Conservation (phyloP, 2,797 vertebrate species). For the Dendrocincla fuliginosa region DNA sequence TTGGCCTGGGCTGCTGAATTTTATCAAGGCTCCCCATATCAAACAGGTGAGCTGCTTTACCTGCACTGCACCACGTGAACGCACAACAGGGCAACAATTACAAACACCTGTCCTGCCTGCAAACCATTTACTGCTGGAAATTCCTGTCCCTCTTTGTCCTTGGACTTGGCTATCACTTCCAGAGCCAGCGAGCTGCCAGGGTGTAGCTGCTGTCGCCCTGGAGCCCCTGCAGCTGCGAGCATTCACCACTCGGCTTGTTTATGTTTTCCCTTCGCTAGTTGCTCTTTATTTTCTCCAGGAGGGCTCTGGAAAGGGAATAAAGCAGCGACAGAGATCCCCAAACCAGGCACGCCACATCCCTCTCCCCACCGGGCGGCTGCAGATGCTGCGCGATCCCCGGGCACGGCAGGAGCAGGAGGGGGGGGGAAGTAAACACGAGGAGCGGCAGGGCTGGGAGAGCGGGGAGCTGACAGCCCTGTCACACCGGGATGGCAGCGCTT, state of each 20-base stretch:
- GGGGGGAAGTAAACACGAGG: constrained; percentile 10
- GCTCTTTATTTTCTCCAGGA: background rate
- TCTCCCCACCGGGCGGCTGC: background rate
- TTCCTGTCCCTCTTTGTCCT: constrained; percentile 50
- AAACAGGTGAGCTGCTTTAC: constrained; percentile 43
- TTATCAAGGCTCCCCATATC: background rate
- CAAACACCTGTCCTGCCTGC: background rate
- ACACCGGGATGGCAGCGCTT: background rate
- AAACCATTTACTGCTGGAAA: background rate
- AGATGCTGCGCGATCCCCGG: background rate
- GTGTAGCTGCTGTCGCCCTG: background rate
- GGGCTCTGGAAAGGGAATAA: background rate
- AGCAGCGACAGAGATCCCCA: background rate
- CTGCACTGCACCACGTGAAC: background rate
- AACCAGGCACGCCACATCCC: background rate
- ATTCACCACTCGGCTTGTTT: background rate
- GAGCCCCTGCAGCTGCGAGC: constrained; percentile 38
- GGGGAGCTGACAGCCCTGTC: background rate
- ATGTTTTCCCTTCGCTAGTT: background rate
- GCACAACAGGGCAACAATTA: background rate
- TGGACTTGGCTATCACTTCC: constrained; percentile 20
- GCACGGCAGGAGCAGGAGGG: background rate
- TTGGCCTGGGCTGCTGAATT: background rate
- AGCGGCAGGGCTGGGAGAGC: background rate
- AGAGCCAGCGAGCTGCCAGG: background rate